Base-by-base conservation (phyloP, 2,888 invertebrate genomes). In the Halocaridina rubra region DNA sequence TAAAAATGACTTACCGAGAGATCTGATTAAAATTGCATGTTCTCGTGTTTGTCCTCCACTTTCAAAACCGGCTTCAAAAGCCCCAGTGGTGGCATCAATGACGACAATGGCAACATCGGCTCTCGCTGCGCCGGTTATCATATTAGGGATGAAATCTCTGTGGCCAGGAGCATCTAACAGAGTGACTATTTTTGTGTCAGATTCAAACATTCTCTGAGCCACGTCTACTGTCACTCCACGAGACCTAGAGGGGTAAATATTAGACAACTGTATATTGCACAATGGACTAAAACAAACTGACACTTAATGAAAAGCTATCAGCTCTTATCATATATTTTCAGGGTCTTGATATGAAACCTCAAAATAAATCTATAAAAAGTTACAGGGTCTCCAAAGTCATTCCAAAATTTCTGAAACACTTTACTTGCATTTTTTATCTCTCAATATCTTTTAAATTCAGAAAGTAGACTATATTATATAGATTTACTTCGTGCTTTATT, bases 141-240 rank as follows among this genome's bases (percentile, higher is more conserved):
- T 99, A 90, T 99, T 99, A 1, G 99, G 99, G 90, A 99, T 99
- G 90, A 99, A 99, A 91, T 99, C 99, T 91, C 97, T 98, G 91
- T 99, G 99, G 0, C 99, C 99, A 0, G 99, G 99, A 32, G 99
- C 98, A 93, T 99, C 99, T 82, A 99, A 92, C 69, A 99, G 92
- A 0, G 95, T 95, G 0, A 96, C 94, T 13, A 91, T 90, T 92
- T 97, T 97, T 2, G 94, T 94, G 80, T 94, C 93, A 0, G 98
- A 97, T 91, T 97, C 96, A 92, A 99, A 98, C 89, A 95, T 95
- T 19, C 96, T 96, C 89, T 96, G 94, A 0, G 97, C 99, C 16
- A 99, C 95, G 92, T 99, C 99, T 97, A 99, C 99, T 0, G 99
- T 99, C 75, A 99, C 98, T 16, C 99, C 99, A 88, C 99, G 94